Evolutionary conservation across 2,888 invertebrate species (phyloP).

Genomic region (Ichneumoninae sp.): DNA sequence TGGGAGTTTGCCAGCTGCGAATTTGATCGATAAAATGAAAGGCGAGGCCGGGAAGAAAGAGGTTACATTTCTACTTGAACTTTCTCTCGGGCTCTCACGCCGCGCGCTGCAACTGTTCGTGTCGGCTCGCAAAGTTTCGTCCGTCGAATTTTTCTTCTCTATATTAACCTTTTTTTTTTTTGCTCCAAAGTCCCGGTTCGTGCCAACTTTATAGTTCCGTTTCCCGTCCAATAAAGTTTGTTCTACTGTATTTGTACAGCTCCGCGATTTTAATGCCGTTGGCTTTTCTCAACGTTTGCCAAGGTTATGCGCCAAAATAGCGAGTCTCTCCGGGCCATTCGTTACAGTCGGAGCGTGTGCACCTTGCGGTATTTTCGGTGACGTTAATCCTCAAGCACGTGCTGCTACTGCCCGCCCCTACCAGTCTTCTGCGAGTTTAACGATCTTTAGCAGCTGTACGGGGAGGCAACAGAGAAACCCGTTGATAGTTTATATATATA

Average conservation of each 20-base stretch:
- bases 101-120: constrained; percentile 18
- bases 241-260: constrained; percentile 14
- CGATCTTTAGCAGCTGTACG: constrained; percentile 58
- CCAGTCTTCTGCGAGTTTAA: constrained; percentile 37
- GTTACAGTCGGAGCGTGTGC: constrained; percentile 60
- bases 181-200: background rate
- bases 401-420: constrained; percentile 7
- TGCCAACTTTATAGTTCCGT: constrained; percentile 25
- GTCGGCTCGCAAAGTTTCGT: constrained; percentile 24
- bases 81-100: constrained; percentile 21
- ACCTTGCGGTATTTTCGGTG: constrained; percentile 64
- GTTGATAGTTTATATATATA: background rate
- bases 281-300: constrained; percentile 19
- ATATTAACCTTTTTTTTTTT: background rate
- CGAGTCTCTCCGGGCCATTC: constrained; percentile 57
- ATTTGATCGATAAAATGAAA: constrained; percentile 25
- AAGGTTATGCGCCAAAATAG: constrained; percentile 61
- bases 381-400: constrained; percentile 52
- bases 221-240: constrained; percentile 16
- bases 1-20: constrained; percentile 30
- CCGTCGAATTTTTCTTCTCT: background rate
- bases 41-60: constrained; percentile 11
- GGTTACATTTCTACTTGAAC: constrained; percentile 12
- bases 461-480: constrained; percentile 4
- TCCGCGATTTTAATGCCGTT: constrained; percentile 23